These are phyloP conservation scores for Larimichthys crocea DNA, from an alignment of 2,113 vertebrate genomes.

Conservation along the genomic window DNA sequence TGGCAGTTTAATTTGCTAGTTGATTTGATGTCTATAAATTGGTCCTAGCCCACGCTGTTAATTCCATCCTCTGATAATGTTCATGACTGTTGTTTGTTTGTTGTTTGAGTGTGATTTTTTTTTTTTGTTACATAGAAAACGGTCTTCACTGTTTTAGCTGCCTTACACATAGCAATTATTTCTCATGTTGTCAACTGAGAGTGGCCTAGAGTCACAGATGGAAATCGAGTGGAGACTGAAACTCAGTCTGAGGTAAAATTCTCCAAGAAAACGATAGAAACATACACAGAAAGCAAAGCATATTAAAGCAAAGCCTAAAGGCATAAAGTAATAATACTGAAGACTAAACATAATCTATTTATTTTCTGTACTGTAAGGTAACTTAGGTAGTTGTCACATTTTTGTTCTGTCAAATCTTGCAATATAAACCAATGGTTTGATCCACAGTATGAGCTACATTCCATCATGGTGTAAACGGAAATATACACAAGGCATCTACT, in stretches of 20 bases:
- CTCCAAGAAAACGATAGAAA: conserved; percentile 73
- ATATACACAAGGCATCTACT: conserved; percentile 85
- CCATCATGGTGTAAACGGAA: conserved; percentile 81
- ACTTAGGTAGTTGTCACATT: conserved; percentile 82
- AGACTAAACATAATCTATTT: conserved; percentile 72
- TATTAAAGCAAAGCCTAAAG: conserved; percentile 82
- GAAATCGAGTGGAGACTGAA: conserved; percentile 69
- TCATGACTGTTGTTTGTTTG: conserved; percentile 24
- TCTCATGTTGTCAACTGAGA: conserved; percentile 69
- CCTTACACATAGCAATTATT: conserved; percentile 78
- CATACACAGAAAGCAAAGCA: conserved; percentile 80
- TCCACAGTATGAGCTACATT: conserved; percentile 84
- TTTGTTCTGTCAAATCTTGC: conserved; percentile 77
- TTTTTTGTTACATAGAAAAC: conserved; percentile 68
- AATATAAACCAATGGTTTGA: conserved; percentile 79
- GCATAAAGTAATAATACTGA: conserved; percentile 76
- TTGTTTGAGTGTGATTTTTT: conserved; percentile 33
- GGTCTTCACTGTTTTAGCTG: conserved; percentile 80
- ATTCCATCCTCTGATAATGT: conserved; percentile 67
- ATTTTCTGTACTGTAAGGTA: conserved; percentile 74
- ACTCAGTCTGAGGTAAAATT: conserved; percentile 82
- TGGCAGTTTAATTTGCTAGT: conserved; percentile 64
- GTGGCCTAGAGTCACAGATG: conserved; percentile 68
- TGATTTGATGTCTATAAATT: conserved; percentile 45
- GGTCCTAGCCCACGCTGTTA: conserved; percentile 36